Conservation (phyloP, 2,888 invertebrate species). For the Lasiommata megera region DNA sequence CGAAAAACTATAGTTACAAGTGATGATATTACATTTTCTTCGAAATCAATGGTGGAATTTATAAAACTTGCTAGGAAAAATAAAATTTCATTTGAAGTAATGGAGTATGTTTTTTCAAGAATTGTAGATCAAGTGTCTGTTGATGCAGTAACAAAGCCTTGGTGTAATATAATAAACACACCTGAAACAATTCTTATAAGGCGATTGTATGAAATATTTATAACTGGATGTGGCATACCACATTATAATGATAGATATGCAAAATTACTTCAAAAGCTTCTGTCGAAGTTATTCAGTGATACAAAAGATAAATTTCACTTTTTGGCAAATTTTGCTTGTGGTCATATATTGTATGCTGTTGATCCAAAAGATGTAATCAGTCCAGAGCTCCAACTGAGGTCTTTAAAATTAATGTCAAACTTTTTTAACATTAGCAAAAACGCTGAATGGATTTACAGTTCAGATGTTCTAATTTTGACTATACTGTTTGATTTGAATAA, state of each 20-base stretch:
- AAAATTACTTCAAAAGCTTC: conserved; percentile 63
- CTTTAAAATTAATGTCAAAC: conserved; percentile 65
- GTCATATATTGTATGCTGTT: conserved; percentile 64
- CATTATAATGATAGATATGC: conserved; percentile 60
- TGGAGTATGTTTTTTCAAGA: conserved; percentile 76
- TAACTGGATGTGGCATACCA: conserved; percentile 69
- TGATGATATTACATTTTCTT: conserved; percentile 52
- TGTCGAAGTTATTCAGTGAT: conserved; percentile 66
- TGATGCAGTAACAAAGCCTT: conserved; percentile 56
- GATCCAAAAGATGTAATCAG: conserved; percentile 68
- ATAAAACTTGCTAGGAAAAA: conserved; percentile 59
- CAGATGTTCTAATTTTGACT: conserved; percentile 73
- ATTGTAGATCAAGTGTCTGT: conserved; percentile 73
- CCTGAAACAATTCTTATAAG: conserved; percentile 61
- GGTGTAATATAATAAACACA: conserved; percentile 67
- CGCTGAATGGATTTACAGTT: conserved; percentile 60
- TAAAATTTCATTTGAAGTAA: conserved; percentile 78
- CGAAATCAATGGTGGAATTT: conserved; percentile 53
- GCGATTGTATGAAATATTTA: conserved; percentile 69
- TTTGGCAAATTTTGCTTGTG: conserved; percentile 79
- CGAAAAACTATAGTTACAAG: conserved; percentile 55
- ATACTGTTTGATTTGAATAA: conserved; percentile 81
- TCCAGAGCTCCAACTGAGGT: conserved; percentile 75
- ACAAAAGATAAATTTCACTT: conserved; percentile 77
- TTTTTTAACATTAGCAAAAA: conserved; percentile 50